A percentile compares a stretch with the other conserved stretches of the same genome.
Evolutionary conservation across 2,888 invertebrate genomes (phyloP).

Genomic region (Ommatoiulus sabulosus): DNA sequence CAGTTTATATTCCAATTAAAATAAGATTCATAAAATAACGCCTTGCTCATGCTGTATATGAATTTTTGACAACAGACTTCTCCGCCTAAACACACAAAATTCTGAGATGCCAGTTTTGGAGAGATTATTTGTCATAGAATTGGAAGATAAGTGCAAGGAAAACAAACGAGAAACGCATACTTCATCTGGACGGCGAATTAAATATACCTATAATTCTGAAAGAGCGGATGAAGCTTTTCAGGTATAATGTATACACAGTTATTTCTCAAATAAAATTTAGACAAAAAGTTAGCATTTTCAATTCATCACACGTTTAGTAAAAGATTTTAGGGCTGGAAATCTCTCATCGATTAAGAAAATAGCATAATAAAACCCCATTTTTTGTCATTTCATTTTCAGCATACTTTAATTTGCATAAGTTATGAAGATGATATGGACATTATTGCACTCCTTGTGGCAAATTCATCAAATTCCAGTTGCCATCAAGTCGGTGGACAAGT

Average conservation of each 20-base stretch:
- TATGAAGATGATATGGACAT: conserved; percentile 59
- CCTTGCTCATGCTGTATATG: neutral
- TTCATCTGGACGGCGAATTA: neutral
- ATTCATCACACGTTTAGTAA: too few relatives aligned
- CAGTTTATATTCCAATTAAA: neutral
- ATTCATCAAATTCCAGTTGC: conserved; percentile 13
- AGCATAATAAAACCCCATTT: neutral
- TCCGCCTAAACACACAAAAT: neutral
- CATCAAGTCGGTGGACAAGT: conserved; percentile 47
- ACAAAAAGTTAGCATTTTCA: neutral
- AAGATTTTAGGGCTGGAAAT: too few relatives aligned
- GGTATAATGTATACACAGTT: neutral
- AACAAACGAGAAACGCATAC: neutral
- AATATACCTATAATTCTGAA: neutral
- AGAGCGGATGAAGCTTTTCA: conserved; percentile 10
- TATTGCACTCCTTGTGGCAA: conserved; percentile 53
- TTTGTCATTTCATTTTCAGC: conserved; percentile 54
- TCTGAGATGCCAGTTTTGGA: neutral
- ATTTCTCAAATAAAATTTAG: neutral
- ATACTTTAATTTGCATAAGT: conserved; percentile 54
- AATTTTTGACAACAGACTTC: neutral
- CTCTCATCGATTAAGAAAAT: too few relatives aligned
- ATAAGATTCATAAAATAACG: neutral
- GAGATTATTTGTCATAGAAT: conserved; percentile 18
- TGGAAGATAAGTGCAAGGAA: neutral